Percentiles rank a stretch among this genome's conserved stretches.
Conservation (phyloP, 2,113 vertebrate species). For the Elaphurus davidianus region DNA sequence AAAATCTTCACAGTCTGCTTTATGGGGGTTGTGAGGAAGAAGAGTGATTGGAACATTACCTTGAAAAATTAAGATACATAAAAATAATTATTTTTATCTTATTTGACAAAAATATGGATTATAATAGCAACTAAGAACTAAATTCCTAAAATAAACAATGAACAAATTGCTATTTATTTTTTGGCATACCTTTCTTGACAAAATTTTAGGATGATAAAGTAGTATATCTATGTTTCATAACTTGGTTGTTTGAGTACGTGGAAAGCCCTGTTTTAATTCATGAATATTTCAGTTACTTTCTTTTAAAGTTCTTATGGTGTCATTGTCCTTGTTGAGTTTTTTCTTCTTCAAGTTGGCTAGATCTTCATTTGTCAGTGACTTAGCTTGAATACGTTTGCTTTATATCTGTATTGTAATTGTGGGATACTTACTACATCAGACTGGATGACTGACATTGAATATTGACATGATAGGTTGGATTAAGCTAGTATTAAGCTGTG, state of each 20-base stretch:
- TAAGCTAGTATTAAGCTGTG: not conserved
- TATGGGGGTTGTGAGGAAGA: not conserved
- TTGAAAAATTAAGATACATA: constrained; percentile 31
- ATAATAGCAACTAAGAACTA: not conserved
- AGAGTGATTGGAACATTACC: not conserved
- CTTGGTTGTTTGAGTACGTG: not conserved
- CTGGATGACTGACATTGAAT: not conserved
- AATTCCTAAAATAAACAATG: constrained; percentile 37
- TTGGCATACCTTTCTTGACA: not conserved
- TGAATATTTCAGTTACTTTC: not conserved
- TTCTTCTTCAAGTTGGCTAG: not conserved
- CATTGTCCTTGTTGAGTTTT: not conserved
- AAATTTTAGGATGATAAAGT: not conserved
- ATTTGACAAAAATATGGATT: constrained; percentile 35
- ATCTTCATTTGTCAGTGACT: not conserved
- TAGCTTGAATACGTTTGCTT: not conserved
- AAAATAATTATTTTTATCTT: constrained; percentile 10
- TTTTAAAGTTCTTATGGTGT: not conserved
- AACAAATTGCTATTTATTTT: constrained; percentile 15
- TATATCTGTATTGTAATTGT: not conserved
- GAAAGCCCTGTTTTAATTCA: not conserved
- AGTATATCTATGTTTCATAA: not conserved
- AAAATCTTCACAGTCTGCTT: not conserved
- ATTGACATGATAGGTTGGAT: not conserved
- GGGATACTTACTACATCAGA: not conserved